These are phyloP conservation scores for Xanthia icteritia DNA, from an alignment of 2,888 invertebrate species.

Conservation along the genomic window DNA sequence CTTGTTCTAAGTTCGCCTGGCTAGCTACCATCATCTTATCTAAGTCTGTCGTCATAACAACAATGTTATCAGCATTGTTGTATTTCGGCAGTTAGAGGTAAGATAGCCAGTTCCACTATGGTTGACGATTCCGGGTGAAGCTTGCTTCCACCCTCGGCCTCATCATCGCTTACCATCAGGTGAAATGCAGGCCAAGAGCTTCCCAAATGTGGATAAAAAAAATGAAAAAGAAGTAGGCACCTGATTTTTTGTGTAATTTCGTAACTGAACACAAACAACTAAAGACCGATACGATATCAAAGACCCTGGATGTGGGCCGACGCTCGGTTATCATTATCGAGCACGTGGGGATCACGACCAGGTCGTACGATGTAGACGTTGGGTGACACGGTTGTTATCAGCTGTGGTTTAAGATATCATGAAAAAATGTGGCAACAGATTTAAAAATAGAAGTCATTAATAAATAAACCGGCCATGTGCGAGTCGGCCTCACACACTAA, in stretches of 20 bases:
- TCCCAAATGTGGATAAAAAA: no score
- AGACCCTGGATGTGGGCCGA: conserved; percentile 22
- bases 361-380: conserved; percentile 36
- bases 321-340: conserved; percentile 32
- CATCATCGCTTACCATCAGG: no score
- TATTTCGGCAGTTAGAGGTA: no score
- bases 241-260: not conserved
- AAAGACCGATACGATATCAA: conserved; percentile 16
- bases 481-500: no score
- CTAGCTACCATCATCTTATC: no score
- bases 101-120: no score
- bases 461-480: not conserved
- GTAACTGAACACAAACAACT: conserved; percentile 3
- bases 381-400: conserved; percentile 16
- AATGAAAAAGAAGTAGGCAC: not conserved
- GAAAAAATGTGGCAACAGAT: not conserved
- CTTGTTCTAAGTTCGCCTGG: no score
- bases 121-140: no score
- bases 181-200: no score
- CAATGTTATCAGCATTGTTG: no score
- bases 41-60: no score
- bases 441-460: not conserved
- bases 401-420: not conserved
- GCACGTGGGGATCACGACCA: conserved; percentile 42
- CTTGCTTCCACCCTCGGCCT: no score